Percentiles rank a stretch among this genome's conserved stretches.
phyloP scores from a whole-genome alignment of 2,888 invertebrate species.

The Acrobasis suavella region DNA sequence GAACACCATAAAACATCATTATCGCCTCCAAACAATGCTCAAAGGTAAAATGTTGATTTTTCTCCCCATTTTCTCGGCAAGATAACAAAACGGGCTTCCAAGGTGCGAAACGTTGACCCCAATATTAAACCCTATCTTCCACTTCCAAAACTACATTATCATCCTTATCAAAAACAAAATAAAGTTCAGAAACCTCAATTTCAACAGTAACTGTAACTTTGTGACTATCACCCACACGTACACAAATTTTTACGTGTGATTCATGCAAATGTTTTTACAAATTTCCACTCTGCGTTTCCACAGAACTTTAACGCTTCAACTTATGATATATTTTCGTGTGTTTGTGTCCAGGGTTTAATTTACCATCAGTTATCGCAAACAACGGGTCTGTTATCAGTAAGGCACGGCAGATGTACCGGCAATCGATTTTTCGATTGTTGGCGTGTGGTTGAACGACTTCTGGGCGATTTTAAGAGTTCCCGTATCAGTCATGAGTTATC shows the following conservation, averaged over 20 bases:
- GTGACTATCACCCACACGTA: constrained; percentile 25
- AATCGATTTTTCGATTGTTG: constrained; percentile 35
- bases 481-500: not conserved
- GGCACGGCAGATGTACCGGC: constrained; percentile 40
- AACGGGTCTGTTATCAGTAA: constrained; percentile 48
- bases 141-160: constrained; percentile 20
- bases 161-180: constrained; percentile 30
- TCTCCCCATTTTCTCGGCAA: constrained; percentile 66
- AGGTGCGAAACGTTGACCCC: constrained; percentile 76
- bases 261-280: constrained; percentile 32
- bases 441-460: constrained; percentile 13
- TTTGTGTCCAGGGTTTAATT: constrained; percentile 26
- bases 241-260: constrained; percentile 30
- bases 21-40: constrained; percentile 16
- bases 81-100: constrained; percentile 67
- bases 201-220: constrained; percentile 19
- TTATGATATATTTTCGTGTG: constrained; percentile 29
- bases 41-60: constrained; percentile 35
- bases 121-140: constrained; percentile 42
- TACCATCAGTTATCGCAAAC: constrained; percentile 30
- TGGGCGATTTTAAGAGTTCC: constrained; percentile 1
- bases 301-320: constrained; percentile 18
- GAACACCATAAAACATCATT: constrained; percentile 10
- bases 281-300: constrained; percentile 23
- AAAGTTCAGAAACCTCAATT: constrained; percentile 22